phyloP scores from a whole-genome alignment of 2,888 invertebrate genomes.

The Conus canariensis region DNA sequence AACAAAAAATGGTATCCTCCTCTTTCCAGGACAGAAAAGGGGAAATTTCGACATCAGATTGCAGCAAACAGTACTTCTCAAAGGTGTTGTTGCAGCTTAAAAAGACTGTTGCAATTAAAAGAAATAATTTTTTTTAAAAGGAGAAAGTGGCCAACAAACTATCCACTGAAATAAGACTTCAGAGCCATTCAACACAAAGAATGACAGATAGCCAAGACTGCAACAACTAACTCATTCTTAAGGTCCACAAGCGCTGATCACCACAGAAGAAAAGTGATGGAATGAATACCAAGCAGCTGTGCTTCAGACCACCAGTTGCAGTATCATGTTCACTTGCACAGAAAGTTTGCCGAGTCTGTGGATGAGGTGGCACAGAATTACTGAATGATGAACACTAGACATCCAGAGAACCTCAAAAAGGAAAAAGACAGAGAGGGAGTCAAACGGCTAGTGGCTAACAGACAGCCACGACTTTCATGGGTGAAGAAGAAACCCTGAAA shows the following conservation, averaged over 20 bases:
- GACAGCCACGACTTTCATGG: background rate
- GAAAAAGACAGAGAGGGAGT: background rate
- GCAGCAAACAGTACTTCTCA: background rate
- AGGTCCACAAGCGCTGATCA: background rate
- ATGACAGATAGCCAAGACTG: background rate
- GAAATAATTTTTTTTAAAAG: background rate
- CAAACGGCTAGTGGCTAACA: background rate
- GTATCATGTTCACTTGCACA: background rate
- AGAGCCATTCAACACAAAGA: background rate
- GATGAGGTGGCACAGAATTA: background rate
- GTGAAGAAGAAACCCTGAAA: background rate
- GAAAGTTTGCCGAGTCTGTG: background rate
- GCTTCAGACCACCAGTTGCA: constrained; percentile 12
- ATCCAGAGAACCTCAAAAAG: background rate
- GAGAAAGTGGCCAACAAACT: background rate
- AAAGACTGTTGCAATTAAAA: background rate
- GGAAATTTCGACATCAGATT: background rate
- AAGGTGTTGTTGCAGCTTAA: background rate
- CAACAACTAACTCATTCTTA: background rate
- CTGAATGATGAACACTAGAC: background rate
- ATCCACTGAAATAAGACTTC: background rate
- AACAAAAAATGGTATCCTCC: no score
- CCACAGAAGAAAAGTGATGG: background rate
- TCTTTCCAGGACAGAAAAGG: background rate
- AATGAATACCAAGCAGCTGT: constrained; percentile 30